Evolutionary conservation across 1,140 invertebrate genomes (phyloP).

Genomic region (Drosophila pseudoananassae): DNA sequence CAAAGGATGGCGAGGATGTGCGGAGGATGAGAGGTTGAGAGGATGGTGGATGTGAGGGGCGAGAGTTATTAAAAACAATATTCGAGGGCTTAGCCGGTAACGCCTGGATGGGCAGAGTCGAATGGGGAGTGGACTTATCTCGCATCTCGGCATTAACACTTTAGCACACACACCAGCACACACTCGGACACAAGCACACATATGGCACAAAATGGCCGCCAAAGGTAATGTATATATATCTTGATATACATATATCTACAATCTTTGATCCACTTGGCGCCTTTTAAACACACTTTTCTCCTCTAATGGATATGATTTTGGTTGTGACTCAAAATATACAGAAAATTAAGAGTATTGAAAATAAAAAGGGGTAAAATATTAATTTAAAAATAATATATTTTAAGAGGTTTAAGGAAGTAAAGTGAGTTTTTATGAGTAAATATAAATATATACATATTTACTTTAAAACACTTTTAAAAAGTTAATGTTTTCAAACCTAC

Average conservation of each 20-base stretch:
- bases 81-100: constrained; percentile 67
- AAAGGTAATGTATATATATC: neutral
- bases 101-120: constrained; percentile 47
- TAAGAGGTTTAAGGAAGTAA: too few relatives aligned
- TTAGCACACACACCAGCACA: constrained; percentile 34
- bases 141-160: constrained; percentile 78
- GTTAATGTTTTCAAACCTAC: too few relatives aligned
- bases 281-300: too few relatives aligned
- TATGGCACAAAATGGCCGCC: constrained; percentile 57
- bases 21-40: neutral
- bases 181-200: constrained; percentile 6
- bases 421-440: too few relatives aligned
- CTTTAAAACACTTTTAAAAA: too few relatives aligned
- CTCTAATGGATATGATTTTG: constrained; percentile 3
- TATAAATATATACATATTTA: too few relatives aligned
- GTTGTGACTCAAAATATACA: too few relatives aligned
- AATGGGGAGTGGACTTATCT: constrained; percentile 73
- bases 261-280: too few relatives aligned
- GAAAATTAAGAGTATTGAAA: too few relatives aligned
- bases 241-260: neutral
- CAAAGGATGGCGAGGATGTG: constrained; percentile 46
- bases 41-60: constrained; percentile 17
- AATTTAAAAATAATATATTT: too few relatives aligned
- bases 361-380: too few relatives aligned
- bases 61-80: constrained; percentile 80